phyloP scores from a whole-genome alignment of 2,888 invertebrate genomes.

The Acronicta alni region DNA sequence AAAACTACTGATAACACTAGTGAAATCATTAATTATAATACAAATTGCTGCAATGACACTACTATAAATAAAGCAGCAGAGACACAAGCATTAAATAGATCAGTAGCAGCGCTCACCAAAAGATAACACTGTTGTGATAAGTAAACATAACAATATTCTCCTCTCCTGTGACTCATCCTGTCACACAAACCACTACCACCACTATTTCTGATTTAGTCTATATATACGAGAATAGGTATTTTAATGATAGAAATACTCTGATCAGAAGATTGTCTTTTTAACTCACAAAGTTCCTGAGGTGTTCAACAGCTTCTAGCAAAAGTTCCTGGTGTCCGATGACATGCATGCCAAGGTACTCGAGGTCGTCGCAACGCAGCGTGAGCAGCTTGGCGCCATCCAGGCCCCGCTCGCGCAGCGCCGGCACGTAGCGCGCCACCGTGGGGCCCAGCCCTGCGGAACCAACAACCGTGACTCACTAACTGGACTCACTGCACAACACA shows the following conservation, averaged over 20 bases:
- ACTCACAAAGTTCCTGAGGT: conserved; percentile 96
- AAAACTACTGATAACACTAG: conserved; percentile 21
- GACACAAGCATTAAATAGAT: conserved; percentile 33
- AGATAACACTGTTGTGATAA: conserved; percentile 57
- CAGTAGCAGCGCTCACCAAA: conserved; percentile 38
- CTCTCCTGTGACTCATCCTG: conserved; percentile 48
- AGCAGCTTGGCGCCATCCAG: conserved; percentile 95
- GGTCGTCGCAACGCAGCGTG: conserved; percentile 95
- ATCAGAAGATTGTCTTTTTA: neutral
- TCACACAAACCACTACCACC: conserved; percentile 7
- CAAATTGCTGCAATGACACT: conserved; percentile 29
- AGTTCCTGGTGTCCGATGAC: conserved; percentile 98
- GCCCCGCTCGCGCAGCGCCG: conserved; percentile 94
- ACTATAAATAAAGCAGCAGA: conserved; percentile 44
- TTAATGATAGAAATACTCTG: neutral
- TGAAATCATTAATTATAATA: conserved; percentile 28
- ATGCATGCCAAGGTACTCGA: conserved; percentile 95
- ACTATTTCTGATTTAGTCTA: neutral
- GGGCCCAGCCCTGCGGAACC: conserved; percentile 92
- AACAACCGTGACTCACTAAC: conserved; percentile 65
- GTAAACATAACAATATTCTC: conserved; percentile 30
- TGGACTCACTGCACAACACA: conserved; percentile 34
- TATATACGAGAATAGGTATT: neutral
- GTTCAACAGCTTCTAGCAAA: conserved; percentile 97
- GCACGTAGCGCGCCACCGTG: conserved; percentile 94